phyloP scores from a whole-genome alignment of 1,140 invertebrate genomes.

The Drosophila oshimai region DNA sequence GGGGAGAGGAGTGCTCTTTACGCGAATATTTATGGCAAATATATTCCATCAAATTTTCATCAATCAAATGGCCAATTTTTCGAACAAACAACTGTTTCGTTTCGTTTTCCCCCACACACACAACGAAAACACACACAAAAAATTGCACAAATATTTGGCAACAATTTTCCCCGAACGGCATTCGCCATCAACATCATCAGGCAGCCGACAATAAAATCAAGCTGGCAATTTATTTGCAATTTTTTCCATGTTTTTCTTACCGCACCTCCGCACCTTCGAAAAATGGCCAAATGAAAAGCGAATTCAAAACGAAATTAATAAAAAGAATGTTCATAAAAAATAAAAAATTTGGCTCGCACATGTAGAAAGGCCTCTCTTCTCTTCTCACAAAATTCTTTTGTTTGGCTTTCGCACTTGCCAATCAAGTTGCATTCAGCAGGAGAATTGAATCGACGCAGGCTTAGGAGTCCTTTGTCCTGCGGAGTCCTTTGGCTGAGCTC shows the following conservation, averaged over 20 bases:
- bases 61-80: constrained; percentile 50
- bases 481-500: too few species aligned
- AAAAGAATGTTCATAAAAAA: constrained; percentile 40
- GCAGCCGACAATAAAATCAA: constrained; percentile 43
- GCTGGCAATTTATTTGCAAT: constrained; percentile 45
- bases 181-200: constrained; percentile 33
- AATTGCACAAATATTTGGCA: constrained; percentile 45
- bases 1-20: background rate
- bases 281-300: constrained; percentile 27
- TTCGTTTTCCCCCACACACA: background rate
- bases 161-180: constrained; percentile 33
- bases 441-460: background rate
- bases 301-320: constrained; percentile 46
- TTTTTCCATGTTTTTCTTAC: constrained; percentile 16
- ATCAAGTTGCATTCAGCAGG: constrained; percentile 31
- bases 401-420: constrained; percentile 1
- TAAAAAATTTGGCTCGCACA: constrained; percentile 17
- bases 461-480: constrained; percentile 8
- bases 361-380: background rate
- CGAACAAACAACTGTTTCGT: constrained; percentile 21
- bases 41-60: constrained; percentile 49
- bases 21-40: constrained; percentile 33
- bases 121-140: background rate
- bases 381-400: background rate
- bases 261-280: background rate